A percentile compares a stretch with the other conserved stretches of the same genome.
phyloP scores from a whole-genome alignment of 1,140 invertebrate species.

The Nebria ingens region DNA sequence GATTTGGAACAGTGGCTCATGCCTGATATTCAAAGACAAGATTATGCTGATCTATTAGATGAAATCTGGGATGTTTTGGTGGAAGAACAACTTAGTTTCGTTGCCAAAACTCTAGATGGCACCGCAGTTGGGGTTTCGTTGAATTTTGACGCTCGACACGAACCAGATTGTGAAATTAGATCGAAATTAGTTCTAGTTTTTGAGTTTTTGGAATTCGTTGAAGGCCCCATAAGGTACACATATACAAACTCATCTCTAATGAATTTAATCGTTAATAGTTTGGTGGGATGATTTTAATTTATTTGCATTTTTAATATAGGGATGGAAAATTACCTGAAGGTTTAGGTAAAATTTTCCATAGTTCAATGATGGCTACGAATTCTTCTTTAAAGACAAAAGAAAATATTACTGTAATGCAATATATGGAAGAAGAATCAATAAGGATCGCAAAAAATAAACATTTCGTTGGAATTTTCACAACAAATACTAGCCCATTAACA shows the following conservation, averaged over 20 bases:
- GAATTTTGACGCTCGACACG: conserved; percentile 69
- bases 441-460: conserved; percentile 48
- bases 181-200: conserved; percentile 61
- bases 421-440: conserved; percentile 65
- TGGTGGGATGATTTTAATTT: background rate
- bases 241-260: no score
- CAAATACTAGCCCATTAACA: conserved; percentile 75
- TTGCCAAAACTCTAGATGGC: conserved; percentile 40
- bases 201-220: conserved; percentile 66
- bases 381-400: conserved; percentile 50
- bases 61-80: conserved; percentile 55
- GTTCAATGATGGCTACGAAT: conserved; percentile 77
- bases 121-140: conserved; percentile 52
- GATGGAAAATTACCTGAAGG: conserved; percentile 50
- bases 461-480: conserved; percentile 69
- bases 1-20: conserved; percentile 68
- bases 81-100: conserved; percentile 58
- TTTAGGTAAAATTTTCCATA: conserved; percentile 61
- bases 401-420: conserved; percentile 64
- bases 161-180: conserved; percentile 56
- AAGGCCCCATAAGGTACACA: conserved; percentile 55
- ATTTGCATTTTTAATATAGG: conserved; percentile 26
- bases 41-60: conserved; percentile 57
- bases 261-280: no score
- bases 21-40: conserved; percentile 46